A percentile compares a stretch with the other conserved stretches of the same genome.
Evolutionary conservation across 2,113 vertebrate species (phyloP).

Genomic region (Callionymus lyra): DNA sequence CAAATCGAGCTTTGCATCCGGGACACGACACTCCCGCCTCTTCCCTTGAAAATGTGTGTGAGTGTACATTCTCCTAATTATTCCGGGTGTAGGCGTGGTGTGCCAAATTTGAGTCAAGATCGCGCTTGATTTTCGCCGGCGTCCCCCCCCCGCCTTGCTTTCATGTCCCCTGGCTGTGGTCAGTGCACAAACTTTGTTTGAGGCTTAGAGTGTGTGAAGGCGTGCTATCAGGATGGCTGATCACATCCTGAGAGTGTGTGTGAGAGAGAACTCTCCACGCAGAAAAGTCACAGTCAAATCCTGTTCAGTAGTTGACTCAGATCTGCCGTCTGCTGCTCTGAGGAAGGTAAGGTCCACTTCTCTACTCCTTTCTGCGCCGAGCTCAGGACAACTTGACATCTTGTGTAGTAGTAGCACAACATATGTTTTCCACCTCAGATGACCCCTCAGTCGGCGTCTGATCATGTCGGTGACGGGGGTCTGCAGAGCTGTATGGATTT

Average conservation of each 20-base stretch:
- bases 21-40: constrained; percentile 24
- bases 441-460: constrained; percentile 13
- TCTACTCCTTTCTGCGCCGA: constrained; percentile 3
- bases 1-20: too few relatives aligned
- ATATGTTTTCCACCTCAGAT: too few relatives aligned
- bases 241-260: constrained; percentile 34
- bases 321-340: constrained; percentile 21
- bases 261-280: constrained; percentile 11
- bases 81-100: constrained; percentile 57
- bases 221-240: constrained; percentile 53
- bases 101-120: constrained; percentile 62
- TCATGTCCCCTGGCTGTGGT: constrained; percentile 45
- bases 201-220: constrained; percentile 51
- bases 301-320: constrained; percentile 6
- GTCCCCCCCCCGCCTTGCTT: constrained; percentile 22
- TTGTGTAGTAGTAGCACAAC: too few relatives aligned
- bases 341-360: constrained; percentile 52
- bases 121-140: constrained; percentile 50
- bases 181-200: constrained; percentile 67
- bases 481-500: constrained; percentile 31
- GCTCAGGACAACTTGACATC: too few relatives aligned
- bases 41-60: constrained; percentile 41
- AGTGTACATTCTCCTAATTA: constrained; percentile 32
- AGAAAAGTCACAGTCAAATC: constrained; percentile 3
- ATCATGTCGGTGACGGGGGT: constrained; percentile 2